Percentiles rank a stretch among this genome's conserved stretches.
phyloP scores from a whole-genome alignment of 2,797 vertebrate genomes.

The Muscicapa striata region DNA sequence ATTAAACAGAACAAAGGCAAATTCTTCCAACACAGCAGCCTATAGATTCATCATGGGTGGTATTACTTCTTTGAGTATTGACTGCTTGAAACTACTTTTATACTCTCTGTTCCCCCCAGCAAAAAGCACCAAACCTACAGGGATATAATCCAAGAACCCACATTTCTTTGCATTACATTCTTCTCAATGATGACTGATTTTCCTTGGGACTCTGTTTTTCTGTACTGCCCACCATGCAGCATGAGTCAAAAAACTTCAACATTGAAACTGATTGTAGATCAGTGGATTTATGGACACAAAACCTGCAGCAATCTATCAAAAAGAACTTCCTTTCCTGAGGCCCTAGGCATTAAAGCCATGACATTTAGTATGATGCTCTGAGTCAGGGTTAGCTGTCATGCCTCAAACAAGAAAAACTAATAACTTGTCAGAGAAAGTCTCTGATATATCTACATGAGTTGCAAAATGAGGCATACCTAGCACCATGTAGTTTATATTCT shows the following conservation, averaged over 20 bases:
- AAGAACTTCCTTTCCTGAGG: background rate
- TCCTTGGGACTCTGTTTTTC: background rate
- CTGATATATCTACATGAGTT: background rate
- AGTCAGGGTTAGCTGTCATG: slow-evolving; percentile 13
- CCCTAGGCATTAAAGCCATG: background rate
- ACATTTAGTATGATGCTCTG: slow-evolving; percentile 15
- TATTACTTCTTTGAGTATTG: background rate
- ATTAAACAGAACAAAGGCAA: slow-evolving; percentile 10
- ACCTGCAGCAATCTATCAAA: background rate
- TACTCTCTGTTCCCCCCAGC: background rate
- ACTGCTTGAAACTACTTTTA: background rate
- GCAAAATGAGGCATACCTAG: background rate
- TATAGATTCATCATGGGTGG: background rate
- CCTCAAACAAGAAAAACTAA: slow-evolving; percentile 50
- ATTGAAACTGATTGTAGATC: background rate
- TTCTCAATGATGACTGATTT: background rate
- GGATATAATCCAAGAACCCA: background rate
- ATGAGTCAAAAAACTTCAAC: slow-evolving; percentile 5
- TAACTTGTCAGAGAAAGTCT: background rate
- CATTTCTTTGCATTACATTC: background rate
- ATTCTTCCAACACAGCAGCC: background rate
- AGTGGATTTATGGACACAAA: background rate
- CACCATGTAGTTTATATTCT: background rate
- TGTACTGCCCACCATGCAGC: background rate
- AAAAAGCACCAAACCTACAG: background rate